Evolutionary conservation across 1,140 invertebrate genomes (phyloP), one percentile per base, ranked within the genome.

Genomic region (Drosophila littoralis): DNA sequence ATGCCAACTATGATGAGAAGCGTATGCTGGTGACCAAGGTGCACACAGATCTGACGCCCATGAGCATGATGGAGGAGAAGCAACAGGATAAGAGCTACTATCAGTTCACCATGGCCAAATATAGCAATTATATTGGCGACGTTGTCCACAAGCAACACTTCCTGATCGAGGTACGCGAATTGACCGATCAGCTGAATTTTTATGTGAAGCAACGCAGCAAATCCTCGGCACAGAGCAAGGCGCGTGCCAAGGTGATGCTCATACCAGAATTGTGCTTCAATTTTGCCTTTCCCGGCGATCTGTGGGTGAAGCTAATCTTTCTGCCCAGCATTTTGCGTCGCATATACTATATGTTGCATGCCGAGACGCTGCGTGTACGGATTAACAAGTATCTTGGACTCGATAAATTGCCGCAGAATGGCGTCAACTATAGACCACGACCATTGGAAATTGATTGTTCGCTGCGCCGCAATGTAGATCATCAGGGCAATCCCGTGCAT

Each of bases 221-320:
- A 22, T 33, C 50, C 0, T 75, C 73, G 0, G 61, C 60, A 0
- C 51, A 61, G 43, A 85, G 61, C 9, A 89, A 84, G 42, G 50
- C 77, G 0, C 76, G 80, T 7, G 48, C 57, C 7, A 80, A 67
- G 12, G 66, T 93, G 77, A 94, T 99, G 9, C 74, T 92, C 0
- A 95, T 99, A 42, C 98, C 98, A 0, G 98, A 99, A 93, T 93
- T 99, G 36, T 98, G 98, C 92, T 94, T 95, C 28, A 95, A 96
- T 71, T 96, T 97, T 90, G 95, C 95, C 1, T 98, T 98, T 91
- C 96, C 97, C 0, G 96, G 97, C 1, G 94, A 95, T 7, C 94
- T 99, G 32, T 99, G 98, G 98, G 93, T 97, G 8, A 98, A 99
- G 93, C 95, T 97, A 0, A 95, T 96, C 0, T 95, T 96, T 32